Conservation (phyloP, 2,888 invertebrate species). For the Meliscaeva auricollis region DNA sequence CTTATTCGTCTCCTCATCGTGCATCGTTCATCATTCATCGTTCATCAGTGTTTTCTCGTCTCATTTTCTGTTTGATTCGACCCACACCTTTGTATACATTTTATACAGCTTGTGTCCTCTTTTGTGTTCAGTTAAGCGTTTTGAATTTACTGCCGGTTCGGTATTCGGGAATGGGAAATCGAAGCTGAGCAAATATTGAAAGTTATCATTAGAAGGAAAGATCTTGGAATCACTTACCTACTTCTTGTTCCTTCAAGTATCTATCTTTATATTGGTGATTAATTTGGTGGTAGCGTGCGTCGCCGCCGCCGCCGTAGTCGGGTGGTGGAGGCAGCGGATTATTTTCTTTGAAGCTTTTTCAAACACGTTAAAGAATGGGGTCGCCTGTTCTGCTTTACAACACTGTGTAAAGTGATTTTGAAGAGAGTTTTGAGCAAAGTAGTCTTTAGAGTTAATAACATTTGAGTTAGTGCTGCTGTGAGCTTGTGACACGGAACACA, state of each 20-base stretch:
- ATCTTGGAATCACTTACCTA: constrained; percentile 50
- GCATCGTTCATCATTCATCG: background rate
- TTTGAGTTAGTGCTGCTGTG: constrained; percentile 49
- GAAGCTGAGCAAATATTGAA: constrained; percentile 72
- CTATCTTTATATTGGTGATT: background rate
- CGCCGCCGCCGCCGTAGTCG: background rate
- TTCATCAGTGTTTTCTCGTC: constrained; percentile 5
- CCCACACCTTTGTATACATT: background rate
- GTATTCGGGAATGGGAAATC: constrained; percentile 48
- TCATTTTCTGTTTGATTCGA: background rate
- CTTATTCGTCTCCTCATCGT: background rate
- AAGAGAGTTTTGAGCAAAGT: constrained; percentile 1
- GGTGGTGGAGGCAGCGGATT: constrained; percentile 34
- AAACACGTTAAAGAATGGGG: constrained; percentile 3
- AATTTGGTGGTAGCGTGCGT: background rate
- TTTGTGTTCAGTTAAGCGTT: constrained; percentile 52
- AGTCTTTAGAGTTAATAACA: constrained; percentile 54
- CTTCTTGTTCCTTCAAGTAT: background rate
- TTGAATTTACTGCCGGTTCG: constrained; percentile 36
- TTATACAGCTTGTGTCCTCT: constrained; percentile 10
- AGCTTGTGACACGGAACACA: constrained; percentile 48
- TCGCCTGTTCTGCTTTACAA: background rate
- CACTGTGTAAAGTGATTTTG: background rate
- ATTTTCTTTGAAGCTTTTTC: constrained; percentile 51
- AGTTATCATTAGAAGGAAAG: constrained; percentile 60